Evolutionary conservation across 1,140 invertebrate species (phyloP).

Genomic region (Riptortus pedestris): DNA sequence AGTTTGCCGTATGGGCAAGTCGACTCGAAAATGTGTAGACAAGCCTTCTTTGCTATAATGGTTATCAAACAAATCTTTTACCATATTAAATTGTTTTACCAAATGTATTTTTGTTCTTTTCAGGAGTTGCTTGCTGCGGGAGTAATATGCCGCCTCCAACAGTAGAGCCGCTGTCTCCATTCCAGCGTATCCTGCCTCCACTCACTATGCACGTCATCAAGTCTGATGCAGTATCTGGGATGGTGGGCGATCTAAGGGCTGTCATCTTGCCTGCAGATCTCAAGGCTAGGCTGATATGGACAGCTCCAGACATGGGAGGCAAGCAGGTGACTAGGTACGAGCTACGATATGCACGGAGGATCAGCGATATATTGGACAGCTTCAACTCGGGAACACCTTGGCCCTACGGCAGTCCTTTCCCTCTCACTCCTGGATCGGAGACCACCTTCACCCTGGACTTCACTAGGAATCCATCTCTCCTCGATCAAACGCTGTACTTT

Average conservation of each 20-base stretch:
- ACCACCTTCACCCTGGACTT: conserved; percentile 40
- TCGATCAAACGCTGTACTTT: conserved; percentile 42
- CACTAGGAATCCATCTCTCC: conserved; percentile 36
- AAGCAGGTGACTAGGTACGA: conserved; percentile 41
- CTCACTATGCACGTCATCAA: conserved; percentile 36
- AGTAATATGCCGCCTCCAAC: conserved; percentile 38
- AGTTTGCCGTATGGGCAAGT: too few species aligned
- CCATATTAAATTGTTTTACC: too few species aligned
- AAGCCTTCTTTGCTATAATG: too few species aligned
- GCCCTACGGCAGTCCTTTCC: conserved; percentile 36
- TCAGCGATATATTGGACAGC: conserved; percentile 40
- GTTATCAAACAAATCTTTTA: too few species aligned
- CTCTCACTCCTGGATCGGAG: conserved; percentile 38
- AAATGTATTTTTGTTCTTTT: too few species aligned
- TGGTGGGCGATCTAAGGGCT: conserved; percentile 41
- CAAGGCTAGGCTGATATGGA: conserved; percentile 42
- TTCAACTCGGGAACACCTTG: conserved; percentile 38
- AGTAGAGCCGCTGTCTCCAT: conserved; percentile 39
- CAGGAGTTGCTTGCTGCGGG: conserved; percentile 39
- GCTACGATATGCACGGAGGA: conserved; percentile 37
- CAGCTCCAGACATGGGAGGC: conserved; percentile 44
- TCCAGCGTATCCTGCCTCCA: conserved; percentile 41
- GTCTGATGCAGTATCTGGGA: conserved; percentile 37
- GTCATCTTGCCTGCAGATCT: conserved; percentile 37
- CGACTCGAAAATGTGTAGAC: too few species aligned